phyloP scores from a whole-genome alignment of 2,113 vertebrate genomes.

The Pungitius pungitius region DNA sequence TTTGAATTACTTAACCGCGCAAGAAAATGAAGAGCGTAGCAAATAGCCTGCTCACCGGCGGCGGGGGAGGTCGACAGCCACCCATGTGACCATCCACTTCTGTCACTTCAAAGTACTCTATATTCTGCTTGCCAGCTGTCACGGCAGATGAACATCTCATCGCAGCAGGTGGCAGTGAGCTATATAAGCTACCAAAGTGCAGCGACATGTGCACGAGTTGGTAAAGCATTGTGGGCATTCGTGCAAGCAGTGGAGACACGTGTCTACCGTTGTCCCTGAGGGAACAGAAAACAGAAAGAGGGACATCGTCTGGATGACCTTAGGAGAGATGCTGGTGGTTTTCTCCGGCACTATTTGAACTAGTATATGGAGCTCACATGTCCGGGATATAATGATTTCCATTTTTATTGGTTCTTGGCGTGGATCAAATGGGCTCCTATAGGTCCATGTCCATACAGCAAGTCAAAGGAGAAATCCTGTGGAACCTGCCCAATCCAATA shows the following conservation, averaged over 20 bases:
- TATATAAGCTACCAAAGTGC: background rate
- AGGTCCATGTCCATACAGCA: background rate
- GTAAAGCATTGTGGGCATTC: background rate
- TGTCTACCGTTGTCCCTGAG: conserved; percentile 2
- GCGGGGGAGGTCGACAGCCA: conserved; percentile 9
- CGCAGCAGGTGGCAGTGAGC: background rate
- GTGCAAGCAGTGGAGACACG: background rate
- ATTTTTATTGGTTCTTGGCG: conserved; percentile 16
- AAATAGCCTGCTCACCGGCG: background rate
- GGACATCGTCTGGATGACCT: conserved; percentile 6
- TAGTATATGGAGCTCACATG: conserved; percentile 13
- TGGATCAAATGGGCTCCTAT: conserved; percentile 2
- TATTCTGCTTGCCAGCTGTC: conserved; percentile 13
- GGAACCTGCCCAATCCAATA: background rate
- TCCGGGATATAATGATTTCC: conserved; percentile 22
- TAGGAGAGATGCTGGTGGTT: conserved; percentile 13
- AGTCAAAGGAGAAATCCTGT: background rate
- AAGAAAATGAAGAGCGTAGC: background rate
- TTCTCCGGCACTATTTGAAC: conserved; percentile 16
- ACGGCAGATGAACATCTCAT: background rate
- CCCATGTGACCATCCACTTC: background rate
- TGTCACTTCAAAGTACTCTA: background rate
- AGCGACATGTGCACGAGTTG: background rate
- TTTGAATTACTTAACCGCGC: conserved; percentile 21
- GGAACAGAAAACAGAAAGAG: no score